phyloP scores from a whole-genome alignment of 2,888 invertebrate genomes.

The Poecilobothrus nobilitatus region DNA sequence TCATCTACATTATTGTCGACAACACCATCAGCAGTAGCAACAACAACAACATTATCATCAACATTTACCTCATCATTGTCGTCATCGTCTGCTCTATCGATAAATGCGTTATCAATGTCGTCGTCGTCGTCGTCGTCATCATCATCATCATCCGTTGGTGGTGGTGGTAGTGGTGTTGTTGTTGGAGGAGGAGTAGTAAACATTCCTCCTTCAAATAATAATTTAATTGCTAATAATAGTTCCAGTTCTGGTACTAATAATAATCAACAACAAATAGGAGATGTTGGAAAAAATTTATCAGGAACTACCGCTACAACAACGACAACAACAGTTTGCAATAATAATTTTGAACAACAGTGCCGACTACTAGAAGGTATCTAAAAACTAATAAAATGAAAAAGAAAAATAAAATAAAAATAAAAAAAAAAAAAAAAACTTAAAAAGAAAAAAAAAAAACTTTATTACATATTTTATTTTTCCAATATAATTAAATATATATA shows the following conservation, averaged over 20 bases:
- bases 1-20: constrained; percentile 27
- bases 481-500: constrained; percentile 11
- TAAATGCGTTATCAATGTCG: constrained; percentile 21
- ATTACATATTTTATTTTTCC: constrained; percentile 23
- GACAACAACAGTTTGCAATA: constrained; percentile 30
- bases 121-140: background rate
- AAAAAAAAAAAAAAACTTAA: constrained; percentile 26
- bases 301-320: constrained; percentile 28
- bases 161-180: background rate
- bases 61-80: constrained; percentile 23
- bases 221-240: background rate
- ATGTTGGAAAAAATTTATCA: constrained; percentile 13
- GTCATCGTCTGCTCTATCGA: constrained; percentile 28
- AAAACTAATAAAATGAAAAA: constrained; percentile 24
- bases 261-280: constrained; percentile 14
- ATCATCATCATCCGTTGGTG: background rate
- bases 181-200: constrained; percentile 21
- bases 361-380: constrained; percentile 45
- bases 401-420: constrained; percentile 22
- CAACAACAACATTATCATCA: constrained; percentile 24
- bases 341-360: constrained; percentile 41
- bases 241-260: constrained; percentile 16
- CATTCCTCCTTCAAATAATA: constrained; percentile 19
- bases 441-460: constrained; percentile 21
- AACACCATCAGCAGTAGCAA: constrained; percentile 23